Base-by-base conservation (phyloP, 2,113 vertebrate genomes). In the Trogon surrucura region DNA sequence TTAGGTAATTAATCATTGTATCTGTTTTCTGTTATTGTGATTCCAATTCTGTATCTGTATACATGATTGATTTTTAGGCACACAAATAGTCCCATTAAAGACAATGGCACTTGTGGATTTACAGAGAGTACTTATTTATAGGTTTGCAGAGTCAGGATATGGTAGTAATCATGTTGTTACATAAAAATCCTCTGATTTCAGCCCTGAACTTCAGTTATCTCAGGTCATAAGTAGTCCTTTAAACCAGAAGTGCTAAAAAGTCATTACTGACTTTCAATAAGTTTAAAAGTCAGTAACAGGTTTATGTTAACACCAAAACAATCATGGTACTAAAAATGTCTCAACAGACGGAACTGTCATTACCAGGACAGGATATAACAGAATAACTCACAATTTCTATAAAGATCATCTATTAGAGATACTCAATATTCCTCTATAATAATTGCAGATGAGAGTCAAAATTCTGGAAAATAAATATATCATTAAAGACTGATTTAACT, bases 51-150 rank as follows among this genome's bases (percentile, higher is more conserved):
- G 69, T 65, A 71, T 85, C 89, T 95, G 86, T 92, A 92, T 81
- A 95, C 77, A 26, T 74, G 93, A 95, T 95, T 96, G 96, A 95
- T 91, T 96, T 93, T 96, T 84, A 92, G 89, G 86, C 86, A 92
- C 84, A 60, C 53, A 72, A 97, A 81, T 53, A 26, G 80, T 91
- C 57, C 73, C 80, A 81, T 89, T 93, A 96, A 95, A 93, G 75
- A 80, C 94, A 73, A 51, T 47, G 47, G 83, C 64, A 91, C 14
- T 90, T 84, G 77, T 56, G 83, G 64, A 74, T 81, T 96, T 92
- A 74, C 72, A 95, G 48, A 75, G 69, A 86, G 80, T 36, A 62
- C 1, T 0, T 71, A 50, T 47, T 48, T 75, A 62, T 0, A 80
- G 47, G 53, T 80, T 60, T 92, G 60, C 20, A 89, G 82, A 70